phyloP scores from a whole-genome alignment of 2,797 vertebrate species.

The Mastacembelus armatus region DNA sequence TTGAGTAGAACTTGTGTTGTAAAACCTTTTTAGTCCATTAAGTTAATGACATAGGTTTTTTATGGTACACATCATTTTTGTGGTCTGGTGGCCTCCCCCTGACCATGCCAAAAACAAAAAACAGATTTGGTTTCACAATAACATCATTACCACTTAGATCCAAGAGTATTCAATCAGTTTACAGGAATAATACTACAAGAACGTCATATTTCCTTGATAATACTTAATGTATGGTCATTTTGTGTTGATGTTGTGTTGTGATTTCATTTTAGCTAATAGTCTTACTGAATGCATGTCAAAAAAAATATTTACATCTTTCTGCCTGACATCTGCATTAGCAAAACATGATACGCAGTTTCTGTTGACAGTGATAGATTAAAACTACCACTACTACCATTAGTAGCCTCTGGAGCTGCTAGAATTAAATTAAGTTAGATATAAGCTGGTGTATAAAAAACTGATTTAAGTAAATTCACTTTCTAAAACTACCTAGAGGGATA shows the following conservation, averaged over 20 bases:
- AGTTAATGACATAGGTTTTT: conserved; percentile 35
- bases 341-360: conserved; percentile 15
- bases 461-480: not conserved
- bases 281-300: no score
- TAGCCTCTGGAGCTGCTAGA: not conserved
- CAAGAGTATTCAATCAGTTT: not conserved
- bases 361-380: no score
- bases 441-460: not conserved
- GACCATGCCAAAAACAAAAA: conserved; percentile 11
- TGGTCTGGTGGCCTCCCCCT: not conserved
- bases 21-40: conserved; percentile 38
- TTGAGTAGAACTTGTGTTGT: conserved; percentile 36
- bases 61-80: conserved; percentile 29
- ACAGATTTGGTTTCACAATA: not conserved
- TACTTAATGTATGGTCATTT: no score
- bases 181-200: not conserved
- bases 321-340: no score
- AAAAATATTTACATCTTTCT: no score
- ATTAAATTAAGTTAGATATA: conserved; percentile 12
- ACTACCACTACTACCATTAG: conserved; percentile 8
- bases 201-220: not conserved
- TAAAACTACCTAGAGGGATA: no score
- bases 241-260: no score
- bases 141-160: not conserved
- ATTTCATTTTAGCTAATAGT: no score